Evolutionary conservation across 1,140 invertebrate genomes (phyloP).

Genomic region (Lucilia cuprina): DNA sequence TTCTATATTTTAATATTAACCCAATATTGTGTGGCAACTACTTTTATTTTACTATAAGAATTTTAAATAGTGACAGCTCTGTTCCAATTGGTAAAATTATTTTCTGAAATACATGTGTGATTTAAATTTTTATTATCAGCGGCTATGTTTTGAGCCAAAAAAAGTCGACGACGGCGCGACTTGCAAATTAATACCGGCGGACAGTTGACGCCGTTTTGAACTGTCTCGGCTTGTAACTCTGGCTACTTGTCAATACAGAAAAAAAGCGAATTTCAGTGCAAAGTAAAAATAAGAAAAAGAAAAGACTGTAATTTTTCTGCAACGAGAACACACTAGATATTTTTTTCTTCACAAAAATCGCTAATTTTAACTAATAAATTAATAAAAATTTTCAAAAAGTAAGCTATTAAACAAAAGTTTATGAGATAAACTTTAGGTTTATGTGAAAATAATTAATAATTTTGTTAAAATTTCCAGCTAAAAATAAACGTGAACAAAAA

Average conservation of each 20-base stretch:
- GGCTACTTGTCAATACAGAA: conserved; percentile 24
- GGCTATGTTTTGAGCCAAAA: too few relatives aligned
- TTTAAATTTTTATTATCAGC: too few relatives aligned
- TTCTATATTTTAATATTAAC: too few relatives aligned
- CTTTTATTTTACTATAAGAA: too few relatives aligned
- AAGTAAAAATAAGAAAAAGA: not conserved
- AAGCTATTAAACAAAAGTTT: not conserved
- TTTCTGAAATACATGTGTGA: too few relatives aligned
- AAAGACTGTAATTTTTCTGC: conserved; percentile 2
- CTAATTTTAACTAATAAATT: not conserved
- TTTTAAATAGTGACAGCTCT: too few relatives aligned
- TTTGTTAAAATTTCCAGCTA: not conserved
- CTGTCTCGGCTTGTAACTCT: too few relatives aligned
- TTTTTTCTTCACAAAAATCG: not conserved
- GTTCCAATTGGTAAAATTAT: too few relatives aligned
- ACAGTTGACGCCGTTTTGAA: too few relatives aligned
- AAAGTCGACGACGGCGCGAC: too few relatives aligned
- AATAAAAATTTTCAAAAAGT: not conserved
- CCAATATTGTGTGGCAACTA: too few relatives aligned
- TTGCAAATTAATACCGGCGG: too few relatives aligned
- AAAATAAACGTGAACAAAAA: conserved; percentile 56
- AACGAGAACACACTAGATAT: not conserved
- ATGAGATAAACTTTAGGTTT: not conserved
- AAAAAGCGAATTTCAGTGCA: conserved; percentile 16
- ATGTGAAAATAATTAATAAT: not conserved